Evolutionary conservation across 2,113 vertebrate genomes (phyloP), one percentile per base, ranked within the genome.

Genomic region (Galeopterus variegatus): DNA sequence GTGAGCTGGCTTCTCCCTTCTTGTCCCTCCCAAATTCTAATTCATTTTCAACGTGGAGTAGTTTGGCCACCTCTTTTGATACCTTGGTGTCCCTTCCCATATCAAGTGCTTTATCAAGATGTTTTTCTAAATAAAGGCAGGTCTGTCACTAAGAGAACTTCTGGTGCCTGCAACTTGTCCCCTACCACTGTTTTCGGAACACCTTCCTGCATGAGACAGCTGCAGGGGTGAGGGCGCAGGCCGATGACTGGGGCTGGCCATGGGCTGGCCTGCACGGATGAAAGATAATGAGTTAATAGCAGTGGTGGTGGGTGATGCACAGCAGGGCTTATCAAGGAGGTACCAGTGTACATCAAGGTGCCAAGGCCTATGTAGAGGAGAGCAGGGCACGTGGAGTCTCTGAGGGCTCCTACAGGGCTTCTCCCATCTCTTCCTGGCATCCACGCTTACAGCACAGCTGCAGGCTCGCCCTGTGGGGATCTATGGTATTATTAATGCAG

Each of bases 221-320:
- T 2, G 23, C 52, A 24, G 80, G 70, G 13, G 15, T 26, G 14
- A 60, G 65, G 41, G 50, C 8, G 3, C 31, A n/a, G 33, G 48
- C 56, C 28, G 31, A 1, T 6, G 80, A 15, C 28, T 9, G 48
- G 79, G 41, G 70, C 79, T 65, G 93, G 88, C 64, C 1, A 2
- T 12, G 75, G 86, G 89, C 6, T 2, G 89, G 88, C 69, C n/a
- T 31, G 58, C 54, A 48, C 4, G 90, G 87, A 26, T 87, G 80
- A 77, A 36, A 56, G 83, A 31, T 87, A 93, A 88, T 81, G 80
- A 92, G 90, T 69, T 94, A 80, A 93, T 80, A 79, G 70, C 36
- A 12, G 8, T 26, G 70, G 69, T 5, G 1, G 33, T 54, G 45
- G 88, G 4, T 54, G 48, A 80, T 5, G 33, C 31, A 23, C 72